Evolutionary conservation across 1,140 invertebrate species (phyloP).

Genomic region (Drosophila simulans): DNA sequence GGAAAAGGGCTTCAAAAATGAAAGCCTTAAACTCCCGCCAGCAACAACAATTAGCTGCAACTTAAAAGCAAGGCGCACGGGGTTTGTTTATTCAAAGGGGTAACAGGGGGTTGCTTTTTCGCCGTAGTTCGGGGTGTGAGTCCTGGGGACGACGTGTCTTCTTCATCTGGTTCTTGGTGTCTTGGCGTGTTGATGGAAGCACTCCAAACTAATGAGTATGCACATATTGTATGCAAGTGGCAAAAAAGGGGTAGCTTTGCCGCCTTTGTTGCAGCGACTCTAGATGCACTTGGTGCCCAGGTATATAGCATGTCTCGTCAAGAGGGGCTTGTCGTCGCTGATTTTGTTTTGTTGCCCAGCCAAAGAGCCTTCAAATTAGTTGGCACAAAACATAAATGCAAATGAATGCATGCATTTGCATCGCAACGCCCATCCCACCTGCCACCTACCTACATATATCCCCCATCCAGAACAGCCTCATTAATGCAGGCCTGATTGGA

Average conservation of each 20-base stretch:
- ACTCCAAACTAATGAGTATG: slow-evolving; percentile 83
- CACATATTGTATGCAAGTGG: slow-evolving; percentile 77
- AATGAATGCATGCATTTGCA: slow-evolving; percentile 62
- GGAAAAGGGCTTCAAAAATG: slow-evolving; percentile 50
- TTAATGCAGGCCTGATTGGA: slow-evolving; percentile 80
- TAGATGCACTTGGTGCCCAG: slow-evolving; percentile 68
- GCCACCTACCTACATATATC: too few species aligned
- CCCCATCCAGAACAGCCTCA: slow-evolving; percentile 42
- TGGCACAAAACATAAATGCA: slow-evolving; percentile 82
- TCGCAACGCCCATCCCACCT: neutral
- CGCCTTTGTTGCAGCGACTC: slow-evolving; percentile 62
- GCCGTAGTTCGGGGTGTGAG: neutral
- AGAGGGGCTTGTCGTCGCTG: slow-evolving; percentile 61
- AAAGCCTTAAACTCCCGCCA: slow-evolving; percentile 40
- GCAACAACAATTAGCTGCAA: slow-evolving; percentile 81
- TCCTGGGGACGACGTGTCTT: slow-evolving; percentile 60
- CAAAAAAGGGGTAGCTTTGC: slow-evolving; percentile 12
- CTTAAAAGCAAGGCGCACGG: slow-evolving; percentile 58
- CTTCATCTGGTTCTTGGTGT: slow-evolving; percentile 20
- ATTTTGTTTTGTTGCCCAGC: slow-evolving; percentile 75
- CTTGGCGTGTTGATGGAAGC: slow-evolving; percentile 78
- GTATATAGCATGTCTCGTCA: slow-evolving; percentile 51
- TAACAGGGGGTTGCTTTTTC: neutral
- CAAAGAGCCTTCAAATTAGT: slow-evolving; percentile 74
- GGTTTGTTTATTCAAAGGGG: slow-evolving; percentile 50